These are phyloP conservation scores for Galaxea fascicularis DNA, from an alignment of 92 coral and sea anemone species.

Conservation along the genomic window DNA sequence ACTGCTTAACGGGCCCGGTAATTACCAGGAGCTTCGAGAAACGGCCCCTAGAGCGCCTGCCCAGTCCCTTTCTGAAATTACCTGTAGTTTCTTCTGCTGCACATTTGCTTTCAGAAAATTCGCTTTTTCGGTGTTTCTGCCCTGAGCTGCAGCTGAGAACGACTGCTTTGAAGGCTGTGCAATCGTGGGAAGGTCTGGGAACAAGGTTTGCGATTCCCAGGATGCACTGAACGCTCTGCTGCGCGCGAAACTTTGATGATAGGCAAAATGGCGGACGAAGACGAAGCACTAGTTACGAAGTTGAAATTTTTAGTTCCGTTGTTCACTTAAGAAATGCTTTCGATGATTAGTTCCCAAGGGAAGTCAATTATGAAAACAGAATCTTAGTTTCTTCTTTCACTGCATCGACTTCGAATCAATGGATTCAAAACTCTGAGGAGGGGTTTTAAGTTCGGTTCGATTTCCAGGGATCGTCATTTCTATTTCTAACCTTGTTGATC, in stretches of 20 bases:
- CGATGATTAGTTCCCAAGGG: neutral
- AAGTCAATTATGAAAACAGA: neutral
- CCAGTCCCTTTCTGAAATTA: too few relatives aligned
- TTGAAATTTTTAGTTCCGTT: too few relatives aligned
- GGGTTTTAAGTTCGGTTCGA: neutral
- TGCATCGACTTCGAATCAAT: neutral
- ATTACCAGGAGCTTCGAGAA: too few relatives aligned
- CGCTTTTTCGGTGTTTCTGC: too few relatives aligned
- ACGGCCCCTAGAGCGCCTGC: too few relatives aligned
- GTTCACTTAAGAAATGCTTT: neutral
- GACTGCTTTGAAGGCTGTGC: too few relatives aligned
- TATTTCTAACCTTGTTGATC: neutral
- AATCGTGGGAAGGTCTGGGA: neutral
- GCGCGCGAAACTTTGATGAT: slow-evolving; percentile 84
- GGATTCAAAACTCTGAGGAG: neutral
- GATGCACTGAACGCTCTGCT: slow-evolving; percentile 24
- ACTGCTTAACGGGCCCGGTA: too few relatives aligned
- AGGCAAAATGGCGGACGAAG: slow-evolving; percentile 77
- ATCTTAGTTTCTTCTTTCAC: neutral
- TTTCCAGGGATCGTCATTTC: slow-evolving; percentile 16
- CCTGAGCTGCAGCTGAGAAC: too few relatives aligned
- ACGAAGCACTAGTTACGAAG: too few relatives aligned
- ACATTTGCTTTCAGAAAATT: too few relatives aligned
- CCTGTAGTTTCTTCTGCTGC: too few relatives aligned
- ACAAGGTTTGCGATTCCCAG: slow-evolving; percentile 15